These are phyloP conservation scores for Holotrichia oblita DNA, from an alignment of 1,140 invertebrate genomes.

Conservation along the genomic window DNA sequence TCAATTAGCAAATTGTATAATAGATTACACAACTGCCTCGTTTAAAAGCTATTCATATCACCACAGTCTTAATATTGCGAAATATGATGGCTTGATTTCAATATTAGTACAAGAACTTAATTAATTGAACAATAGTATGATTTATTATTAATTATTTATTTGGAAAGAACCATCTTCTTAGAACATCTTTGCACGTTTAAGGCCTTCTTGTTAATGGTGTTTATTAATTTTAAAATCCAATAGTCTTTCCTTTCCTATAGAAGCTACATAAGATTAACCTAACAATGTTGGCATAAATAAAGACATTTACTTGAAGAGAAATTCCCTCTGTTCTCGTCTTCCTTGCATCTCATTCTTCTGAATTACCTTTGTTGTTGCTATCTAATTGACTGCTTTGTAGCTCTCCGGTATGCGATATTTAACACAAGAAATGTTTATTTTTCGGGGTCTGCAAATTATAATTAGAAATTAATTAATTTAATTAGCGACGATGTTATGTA, in stretches of 20 bases:
- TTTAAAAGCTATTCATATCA: too few relatives aligned
- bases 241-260: neutral
- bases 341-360: neutral
- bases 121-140: too few relatives aligned
- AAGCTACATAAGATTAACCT: neutral
- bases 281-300: neutral
- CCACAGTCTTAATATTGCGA: too few relatives aligned
- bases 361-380: neutral
- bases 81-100: too few relatives aligned
- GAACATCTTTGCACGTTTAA: too few relatives aligned
- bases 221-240: constrained; percentile 7
- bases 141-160: too few relatives aligned
- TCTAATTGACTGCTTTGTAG: neutral
- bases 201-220: neutral
- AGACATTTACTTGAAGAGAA: neutral
- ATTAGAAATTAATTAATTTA: constrained; percentile 12
- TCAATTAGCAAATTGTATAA: too few relatives aligned
- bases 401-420: neutral
- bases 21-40: too few relatives aligned
- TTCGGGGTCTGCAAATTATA: neutral
- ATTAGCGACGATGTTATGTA: neutral
- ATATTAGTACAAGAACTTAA: too few relatives aligned
- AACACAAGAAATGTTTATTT: neutral
- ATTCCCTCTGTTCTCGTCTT: neutral
- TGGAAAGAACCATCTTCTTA: too few relatives aligned